Conservation (phyloP, 2,888 invertebrate genomes). For the Patella depressa region DNA sequence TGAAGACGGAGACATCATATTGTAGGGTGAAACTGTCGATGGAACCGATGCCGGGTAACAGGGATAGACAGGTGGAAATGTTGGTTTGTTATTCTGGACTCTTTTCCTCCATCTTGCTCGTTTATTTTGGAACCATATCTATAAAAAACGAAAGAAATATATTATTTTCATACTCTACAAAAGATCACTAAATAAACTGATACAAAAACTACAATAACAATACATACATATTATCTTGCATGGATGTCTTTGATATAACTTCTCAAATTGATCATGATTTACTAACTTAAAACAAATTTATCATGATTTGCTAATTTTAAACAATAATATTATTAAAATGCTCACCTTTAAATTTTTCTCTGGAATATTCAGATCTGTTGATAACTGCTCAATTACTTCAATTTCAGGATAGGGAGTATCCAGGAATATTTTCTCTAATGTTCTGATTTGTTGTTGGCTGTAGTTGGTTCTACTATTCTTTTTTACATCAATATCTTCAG, state of each 20-base stretch:
- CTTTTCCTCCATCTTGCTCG: conserved; percentile 54
- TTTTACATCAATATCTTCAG: conserved; percentile 13
- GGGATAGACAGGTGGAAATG: conserved; percentile 29
- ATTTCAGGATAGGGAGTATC: conserved; percentile 51
- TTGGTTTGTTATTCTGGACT: conserved; percentile 45
- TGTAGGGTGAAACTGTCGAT: conserved; percentile 47
- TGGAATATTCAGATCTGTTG: conserved; percentile 44
- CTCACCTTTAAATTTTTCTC: conserved; percentile 52
- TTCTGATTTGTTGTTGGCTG: conserved; percentile 46
- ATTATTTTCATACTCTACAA: too few relatives aligned
- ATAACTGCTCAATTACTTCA: conserved; percentile 47
- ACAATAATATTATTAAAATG: not conserved
- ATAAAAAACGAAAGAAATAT: conserved; percentile 20
- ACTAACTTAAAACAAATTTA: conserved; percentile 29
- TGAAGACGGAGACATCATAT: conserved; percentile 2
- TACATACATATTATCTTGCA: too few relatives aligned
- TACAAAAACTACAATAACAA: too few relatives aligned
- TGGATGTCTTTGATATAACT: too few relatives aligned
- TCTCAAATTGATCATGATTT: too few relatives aligned
- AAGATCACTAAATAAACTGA: too few relatives aligned
- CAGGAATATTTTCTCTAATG: conserved; percentile 48
- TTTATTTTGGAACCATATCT: conserved; percentile 60
- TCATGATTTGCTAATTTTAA: conserved; percentile 22
- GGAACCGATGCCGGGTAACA: conserved; percentile 41
- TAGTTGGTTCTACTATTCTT: conserved; percentile 51